phyloP scores from a whole-genome alignment of 35 echinoderm and acorn worm species.

The Hemicentrotus pulcherrimus region DNA sequence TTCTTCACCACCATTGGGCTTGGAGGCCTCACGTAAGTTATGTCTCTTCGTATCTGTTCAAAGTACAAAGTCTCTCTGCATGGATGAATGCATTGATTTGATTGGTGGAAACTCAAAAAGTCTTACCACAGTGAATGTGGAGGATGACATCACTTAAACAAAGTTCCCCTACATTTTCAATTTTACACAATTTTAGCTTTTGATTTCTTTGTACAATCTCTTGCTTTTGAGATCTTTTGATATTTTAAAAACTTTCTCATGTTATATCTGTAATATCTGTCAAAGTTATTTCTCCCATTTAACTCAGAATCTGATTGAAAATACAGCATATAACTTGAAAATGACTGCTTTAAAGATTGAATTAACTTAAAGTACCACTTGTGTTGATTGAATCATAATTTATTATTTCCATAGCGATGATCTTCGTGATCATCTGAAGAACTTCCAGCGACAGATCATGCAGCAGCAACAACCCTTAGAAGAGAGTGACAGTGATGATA shows the following conservation, averaged over 20 bases:
- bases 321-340: neutral
- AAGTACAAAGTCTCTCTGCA: neutral
- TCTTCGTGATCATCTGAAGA: slow-evolving; percentile 86
- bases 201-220: neutral
- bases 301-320: neutral
- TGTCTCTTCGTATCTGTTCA: too few relatives aligned
- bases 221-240: neutral
- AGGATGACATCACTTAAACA: too few relatives aligned
- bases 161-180: too few relatives aligned
- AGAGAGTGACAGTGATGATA: slow-evolving; percentile 45
- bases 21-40: slow-evolving; percentile 97
- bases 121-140: too few relatives aligned
- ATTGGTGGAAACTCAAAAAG: neutral
- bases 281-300: neutral
- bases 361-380: neutral
- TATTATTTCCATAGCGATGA: slow-evolving; percentile 64
- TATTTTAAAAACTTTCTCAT: neutral
- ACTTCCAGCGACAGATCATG: slow-evolving; percentile 89
- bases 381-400: neutral
- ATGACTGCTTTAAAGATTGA: neutral
- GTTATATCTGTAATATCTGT: neutral
- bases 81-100: neutral
- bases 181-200: too few relatives aligned
- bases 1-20: slow-evolving; percentile 99
- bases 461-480: slow-evolving; percentile 76